phyloP scores from a whole-genome alignment of 2,888 invertebrate species.

The Apotomis capreana region DNA sequence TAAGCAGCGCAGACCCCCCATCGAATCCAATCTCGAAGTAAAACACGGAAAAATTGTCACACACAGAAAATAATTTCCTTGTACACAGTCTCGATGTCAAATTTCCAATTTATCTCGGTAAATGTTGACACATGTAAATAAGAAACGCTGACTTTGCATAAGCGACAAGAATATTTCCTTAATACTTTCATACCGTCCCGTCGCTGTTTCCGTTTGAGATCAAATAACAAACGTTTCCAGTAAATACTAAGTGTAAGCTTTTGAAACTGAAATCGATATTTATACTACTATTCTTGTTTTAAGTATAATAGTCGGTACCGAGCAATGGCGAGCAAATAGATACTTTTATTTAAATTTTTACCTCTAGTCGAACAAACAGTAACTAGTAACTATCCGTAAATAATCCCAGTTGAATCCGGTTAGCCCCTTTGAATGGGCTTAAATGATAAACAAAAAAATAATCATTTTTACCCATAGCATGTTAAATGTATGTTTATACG shows the following conservation, averaged over 20 bases:
- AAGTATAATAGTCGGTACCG: too few relatives aligned
- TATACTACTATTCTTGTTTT: too few relatives aligned
- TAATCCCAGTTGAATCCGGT: too few relatives aligned
- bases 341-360: too few relatives aligned
- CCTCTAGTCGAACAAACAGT: too few relatives aligned
- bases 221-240: constrained; percentile 10
- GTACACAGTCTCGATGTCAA: neutral
- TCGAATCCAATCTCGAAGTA: neutral
- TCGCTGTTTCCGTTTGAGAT: neutral
- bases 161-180: constrained; percentile 17
- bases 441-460: too few relatives aligned
- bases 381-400: too few relatives aligned
- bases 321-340: too few relatives aligned
- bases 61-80: constrained; percentile 16
- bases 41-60: neutral
- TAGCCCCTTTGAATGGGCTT: too few relatives aligned
- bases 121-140: constrained; percentile 25
- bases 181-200: neutral
- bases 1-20: neutral
- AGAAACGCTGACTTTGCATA: constrained; percentile 20
- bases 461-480: too few relatives aligned
- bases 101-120: constrained; percentile 19
- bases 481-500: too few relatives aligned
- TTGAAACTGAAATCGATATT: neutral
- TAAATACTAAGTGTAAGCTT: neutral